Evolutionary conservation across 2,113 vertebrate species (phyloP), one percentile per base, ranked within the genome.

Genomic region (Myrmecophaga tridactyla): DNA sequence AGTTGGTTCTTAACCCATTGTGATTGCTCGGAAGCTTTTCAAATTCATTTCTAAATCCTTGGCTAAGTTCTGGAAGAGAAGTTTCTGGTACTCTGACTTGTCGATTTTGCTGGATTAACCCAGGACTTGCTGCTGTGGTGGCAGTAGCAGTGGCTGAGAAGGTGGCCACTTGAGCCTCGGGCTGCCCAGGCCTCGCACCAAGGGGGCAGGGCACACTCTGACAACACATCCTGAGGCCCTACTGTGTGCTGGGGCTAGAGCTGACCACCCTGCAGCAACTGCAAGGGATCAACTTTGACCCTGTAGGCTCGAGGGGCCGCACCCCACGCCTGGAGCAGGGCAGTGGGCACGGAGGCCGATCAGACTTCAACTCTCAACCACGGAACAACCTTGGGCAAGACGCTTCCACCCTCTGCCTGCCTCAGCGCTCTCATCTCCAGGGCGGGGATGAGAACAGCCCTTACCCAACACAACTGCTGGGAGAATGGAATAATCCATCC

Each of bases 391-490:
- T 14, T 0, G 12, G 31, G 27, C 63, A 41, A 60, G 43, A 9
- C 18, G 0, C 48, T 4, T 1, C 2, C 46, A 51, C 39, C 25
- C 21, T 69, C 69, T 23, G 1, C 43, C 31, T 4, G n/a, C 63
- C 41, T 53, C 29, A 1, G 20, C 2, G 41, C 31, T 7, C 36
- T 17, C 48, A 0, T 41, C 15, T 9, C 73, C 29, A 41, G 27
- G 20, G 13, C 1, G 4, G n/a, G 34, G 18, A 21, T 29, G 15
- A 9, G 29, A 53, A 31, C 8, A 18, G 43, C 67, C 67, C 60
- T 39, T 1, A 43, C 39, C 73, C 29, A 3, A 0, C 2, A 10
- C 7, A 31, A n/a, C 6, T 0, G 0, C 58, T 6, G 73, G 62
- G 72, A 77, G 56, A 20, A 27, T 56, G 7, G 15, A 13, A 21